Conservation (phyloP, 1,140 invertebrate genomes). For the Luehdorfia chinensis region DNA sequence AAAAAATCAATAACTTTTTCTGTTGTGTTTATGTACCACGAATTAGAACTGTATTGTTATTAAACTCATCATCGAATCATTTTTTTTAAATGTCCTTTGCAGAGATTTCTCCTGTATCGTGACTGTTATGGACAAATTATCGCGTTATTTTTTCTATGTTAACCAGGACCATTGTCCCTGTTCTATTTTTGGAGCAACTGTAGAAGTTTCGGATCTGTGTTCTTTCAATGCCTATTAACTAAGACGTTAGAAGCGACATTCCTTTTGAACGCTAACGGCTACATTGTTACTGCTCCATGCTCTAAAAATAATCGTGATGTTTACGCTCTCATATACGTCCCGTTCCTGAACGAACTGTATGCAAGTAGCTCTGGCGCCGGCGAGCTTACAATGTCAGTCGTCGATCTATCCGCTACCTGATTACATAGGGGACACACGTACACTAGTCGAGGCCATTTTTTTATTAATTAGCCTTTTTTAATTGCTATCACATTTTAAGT, state of each 20-base stretch:
- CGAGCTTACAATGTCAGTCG: constrained; percentile 49
- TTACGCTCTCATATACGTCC: constrained; percentile 54
- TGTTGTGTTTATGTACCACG: too few relatives aligned
- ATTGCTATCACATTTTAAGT: too few relatives aligned
- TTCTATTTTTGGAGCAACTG: not conserved
- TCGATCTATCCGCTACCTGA: constrained; percentile 5
- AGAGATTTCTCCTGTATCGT: too few relatives aligned
- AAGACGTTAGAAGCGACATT: constrained; percentile 47
- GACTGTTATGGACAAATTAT: too few relatives aligned
- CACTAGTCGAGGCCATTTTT: too few relatives aligned
- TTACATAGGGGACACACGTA: constrained; percentile 31
- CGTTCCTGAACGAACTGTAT: constrained; percentile 42
- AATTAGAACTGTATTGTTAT: too few relatives aligned
- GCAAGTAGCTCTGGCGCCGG: constrained; percentile 34
- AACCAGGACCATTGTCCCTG: too few relatives aligned
- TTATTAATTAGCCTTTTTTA: too few relatives aligned
- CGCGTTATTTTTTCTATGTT: too few relatives aligned
- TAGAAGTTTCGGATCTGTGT: not conserved
- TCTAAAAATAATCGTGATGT: constrained; percentile 74
- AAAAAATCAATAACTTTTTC: too few relatives aligned
- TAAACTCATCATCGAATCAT: too few relatives aligned
- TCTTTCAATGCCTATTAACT: constrained; percentile 29
- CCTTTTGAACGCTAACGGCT: constrained; percentile 31
- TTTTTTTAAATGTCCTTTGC: too few relatives aligned
- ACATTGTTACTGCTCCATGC: constrained; percentile 48